These are phyloP conservation scores for Carassius carassius DNA, from an alignment of 2,113 vertebrate genomes.

Conservation along the genomic window DNA sequence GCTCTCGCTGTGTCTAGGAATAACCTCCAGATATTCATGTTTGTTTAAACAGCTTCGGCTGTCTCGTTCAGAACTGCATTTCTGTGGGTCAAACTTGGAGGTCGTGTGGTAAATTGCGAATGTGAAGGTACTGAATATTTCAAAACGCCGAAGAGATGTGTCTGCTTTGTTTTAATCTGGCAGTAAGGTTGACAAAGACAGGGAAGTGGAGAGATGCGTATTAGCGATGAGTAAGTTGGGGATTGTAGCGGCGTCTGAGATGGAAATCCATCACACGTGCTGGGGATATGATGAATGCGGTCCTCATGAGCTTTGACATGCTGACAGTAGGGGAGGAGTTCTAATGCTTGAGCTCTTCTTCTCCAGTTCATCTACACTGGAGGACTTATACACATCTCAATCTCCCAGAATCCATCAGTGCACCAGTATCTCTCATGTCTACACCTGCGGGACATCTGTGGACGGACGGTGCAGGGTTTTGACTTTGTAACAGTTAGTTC, in stretches of 20 bases:
- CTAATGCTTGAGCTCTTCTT: not conserved
- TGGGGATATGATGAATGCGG: conserved; percentile 53
- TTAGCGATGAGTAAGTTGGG: conserved; percentile 41
- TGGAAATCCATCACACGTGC: conserved; percentile 45
- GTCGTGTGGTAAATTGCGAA: conserved; percentile 27
- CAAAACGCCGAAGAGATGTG: conserved; percentile 6
- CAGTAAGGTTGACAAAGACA: not conserved
- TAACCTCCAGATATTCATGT: conserved; percentile 32
- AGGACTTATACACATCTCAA: conserved; percentile 9
- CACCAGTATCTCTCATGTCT: conserved; percentile 21
- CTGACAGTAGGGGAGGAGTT: conserved; percentile 44
- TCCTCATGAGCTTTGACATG: conserved; percentile 53
- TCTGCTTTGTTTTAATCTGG: conserved; percentile 5
- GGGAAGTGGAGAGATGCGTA: conserved; percentile 29
- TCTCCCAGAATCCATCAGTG: conserved; percentile 33
- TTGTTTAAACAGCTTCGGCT: conserved; percentile 9
- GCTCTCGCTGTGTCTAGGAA: not conserved
- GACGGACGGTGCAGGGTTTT: not conserved
- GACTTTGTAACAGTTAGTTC: not conserved
- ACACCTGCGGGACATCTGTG: not conserved
- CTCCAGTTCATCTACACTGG: conserved; percentile 26
- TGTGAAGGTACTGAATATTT: conserved; percentile 34
- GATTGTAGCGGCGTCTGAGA: conserved; percentile 40
- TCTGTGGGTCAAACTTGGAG: conserved; percentile 14
- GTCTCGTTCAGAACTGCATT: not conserved